phyloP scores from a whole-genome alignment of 2,797 vertebrate genomes.

The Xerus rutilus region DNA sequence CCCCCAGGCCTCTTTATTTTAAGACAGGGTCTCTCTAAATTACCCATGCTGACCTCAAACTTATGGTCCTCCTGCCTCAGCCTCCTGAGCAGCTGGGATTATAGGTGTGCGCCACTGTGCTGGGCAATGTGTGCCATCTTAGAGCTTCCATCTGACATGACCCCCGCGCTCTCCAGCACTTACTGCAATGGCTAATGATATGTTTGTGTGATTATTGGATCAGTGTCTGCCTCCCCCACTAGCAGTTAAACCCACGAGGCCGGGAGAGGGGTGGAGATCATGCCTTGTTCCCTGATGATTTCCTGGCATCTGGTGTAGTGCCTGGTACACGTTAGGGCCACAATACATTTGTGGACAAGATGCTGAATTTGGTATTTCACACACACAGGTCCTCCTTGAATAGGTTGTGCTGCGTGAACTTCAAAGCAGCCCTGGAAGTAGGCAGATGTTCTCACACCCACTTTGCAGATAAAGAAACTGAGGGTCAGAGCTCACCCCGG shows the following conservation, averaged over 20 bases:
- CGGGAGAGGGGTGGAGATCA: not conserved
- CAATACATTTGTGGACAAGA: accelerated
- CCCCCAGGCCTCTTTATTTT: too few species aligned
- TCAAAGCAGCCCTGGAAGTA: not conserved
- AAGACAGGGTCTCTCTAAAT: too few species aligned
- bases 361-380: not conserved
- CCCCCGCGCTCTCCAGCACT: not conserved
- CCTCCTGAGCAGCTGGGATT: too few species aligned
- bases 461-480: conserved; percentile 26
- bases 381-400: not conserved
- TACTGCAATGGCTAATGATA: not conserved
- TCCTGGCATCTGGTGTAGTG: not conserved
- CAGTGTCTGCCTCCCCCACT: conserved; percentile 39
- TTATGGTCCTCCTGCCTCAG: too few species aligned
- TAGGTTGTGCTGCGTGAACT: accelerated
- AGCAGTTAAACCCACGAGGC: not conserved
- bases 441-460: not conserved
- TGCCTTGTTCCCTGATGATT: not conserved
- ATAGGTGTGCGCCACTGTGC: too few species aligned
- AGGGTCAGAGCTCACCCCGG: not conserved
- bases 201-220: conserved; percentile 30
- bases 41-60: too few species aligned
- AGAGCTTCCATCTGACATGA: accelerated
- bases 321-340: not conserved
- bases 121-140: accelerated